Evolutionary conservation across 2,113 vertebrate genomes (phyloP).

Genomic region (Andinoacara biseriatus): DNA sequence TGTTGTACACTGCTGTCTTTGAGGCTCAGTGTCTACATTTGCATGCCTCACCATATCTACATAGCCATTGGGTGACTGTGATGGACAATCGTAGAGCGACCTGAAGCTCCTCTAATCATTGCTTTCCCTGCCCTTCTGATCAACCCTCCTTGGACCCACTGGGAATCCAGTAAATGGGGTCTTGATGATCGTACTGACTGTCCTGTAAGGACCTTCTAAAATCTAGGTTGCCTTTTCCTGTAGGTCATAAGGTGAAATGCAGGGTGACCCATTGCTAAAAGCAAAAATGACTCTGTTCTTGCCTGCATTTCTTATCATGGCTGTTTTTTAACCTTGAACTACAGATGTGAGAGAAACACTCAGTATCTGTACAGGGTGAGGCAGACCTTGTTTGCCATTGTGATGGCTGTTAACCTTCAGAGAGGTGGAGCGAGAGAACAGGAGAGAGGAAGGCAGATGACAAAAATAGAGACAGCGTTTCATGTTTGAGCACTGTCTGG

Average conservation of each 20-base stretch:
- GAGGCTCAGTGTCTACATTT: constrained; percentile 16
- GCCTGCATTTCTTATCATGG: not conserved
- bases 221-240: constrained; percentile 21
- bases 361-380: not conserved
- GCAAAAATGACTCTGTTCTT: constrained; percentile 22
- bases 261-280: constrained; percentile 39
- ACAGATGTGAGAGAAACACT: constrained; percentile 15
- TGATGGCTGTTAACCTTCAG: constrained; percentile 48
- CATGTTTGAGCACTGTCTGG: constrained; percentile 40
- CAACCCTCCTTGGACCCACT: constrained; percentile 19
- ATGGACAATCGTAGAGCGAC: constrained; percentile 43
- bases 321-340: constrained; percentile 52
- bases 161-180: constrained; percentile 2
- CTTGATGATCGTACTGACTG: constrained; percentile 17
- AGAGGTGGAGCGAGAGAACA: constrained; percentile 39
- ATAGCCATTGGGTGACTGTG: constrained; percentile 25
- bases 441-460: constrained; percentile 13
- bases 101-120: constrained; percentile 31
- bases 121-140: constrained; percentile 39
- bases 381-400: constrained; percentile 8
- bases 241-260: constrained; percentile 49
- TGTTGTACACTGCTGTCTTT: constrained; percentile 29
- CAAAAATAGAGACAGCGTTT: constrained; percentile 20
- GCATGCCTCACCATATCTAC: constrained; percentile 17
- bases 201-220: constrained; percentile 10